phyloP scores from a whole-genome alignment of 2,113 vertebrate species.

The Cranoglanis bouderius region DNA sequence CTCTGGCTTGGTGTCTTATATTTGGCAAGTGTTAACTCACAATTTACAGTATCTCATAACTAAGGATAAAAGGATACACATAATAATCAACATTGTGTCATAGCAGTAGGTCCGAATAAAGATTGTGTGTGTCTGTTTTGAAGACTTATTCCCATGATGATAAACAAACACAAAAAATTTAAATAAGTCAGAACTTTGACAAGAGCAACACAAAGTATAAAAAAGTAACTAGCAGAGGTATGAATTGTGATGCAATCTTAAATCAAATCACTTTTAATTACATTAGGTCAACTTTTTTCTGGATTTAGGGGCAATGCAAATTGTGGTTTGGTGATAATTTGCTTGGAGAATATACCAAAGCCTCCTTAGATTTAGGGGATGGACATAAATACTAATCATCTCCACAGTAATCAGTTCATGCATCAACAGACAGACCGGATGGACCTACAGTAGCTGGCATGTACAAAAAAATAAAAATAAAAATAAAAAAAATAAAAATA shows the following conservation, averaged over 20 bases:
- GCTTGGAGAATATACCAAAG: not conserved
- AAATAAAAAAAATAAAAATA: too few species aligned
- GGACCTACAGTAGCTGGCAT: not conserved
- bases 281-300: not conserved
- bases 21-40: conserved; percentile 20
- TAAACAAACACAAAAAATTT: not conserved
- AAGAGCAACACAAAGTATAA: not conserved
- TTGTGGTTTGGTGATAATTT: not conserved
- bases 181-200: not conserved
- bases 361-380: not conserved
- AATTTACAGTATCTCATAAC: not conserved
- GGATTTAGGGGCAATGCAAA: not conserved
- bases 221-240: not conserved
- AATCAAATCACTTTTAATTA: not conserved
- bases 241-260: conserved; percentile 7
- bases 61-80: not conserved
- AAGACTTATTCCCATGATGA: not conserved
- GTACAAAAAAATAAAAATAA: not conserved
- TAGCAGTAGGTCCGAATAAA: not conserved
- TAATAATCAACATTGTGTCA: conserved; percentile 6
- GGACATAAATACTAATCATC: not conserved
- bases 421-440: not conserved
- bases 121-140: not conserved
- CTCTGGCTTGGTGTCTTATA: conserved; percentile 4
- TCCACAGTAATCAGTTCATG: not conserved